Evolutionary conservation across 2,888 invertebrate genomes (phyloP).

Genomic region (Drosophila koepferae): DNA sequence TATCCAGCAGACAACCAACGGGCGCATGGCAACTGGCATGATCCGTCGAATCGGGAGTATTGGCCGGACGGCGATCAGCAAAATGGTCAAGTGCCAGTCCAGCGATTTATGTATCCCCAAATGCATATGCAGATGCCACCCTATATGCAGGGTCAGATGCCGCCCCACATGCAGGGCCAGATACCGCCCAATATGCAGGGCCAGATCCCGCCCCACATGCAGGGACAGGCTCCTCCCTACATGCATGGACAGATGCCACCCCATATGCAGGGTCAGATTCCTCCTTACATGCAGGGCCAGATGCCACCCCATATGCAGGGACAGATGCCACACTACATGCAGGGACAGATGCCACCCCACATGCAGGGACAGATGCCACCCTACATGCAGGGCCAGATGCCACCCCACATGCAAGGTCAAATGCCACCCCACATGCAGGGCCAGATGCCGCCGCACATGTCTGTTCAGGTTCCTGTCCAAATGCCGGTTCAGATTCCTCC

Average conservation of each 20-base stretch:
- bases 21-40: background rate
- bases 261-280: background rate
- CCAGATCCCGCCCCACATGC: constrained; percentile 1
- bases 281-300: background rate
- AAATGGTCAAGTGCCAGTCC: background rate
- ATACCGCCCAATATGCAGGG: background rate
- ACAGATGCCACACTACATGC: background rate
- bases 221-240: background rate
- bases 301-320: background rate
- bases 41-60: background rate
- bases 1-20: background rate
- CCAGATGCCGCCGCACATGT: background rate
- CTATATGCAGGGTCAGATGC: background rate
- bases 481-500: background rate
- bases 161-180: background rate
- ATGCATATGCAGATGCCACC: background rate
- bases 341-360: background rate
- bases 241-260: background rate
- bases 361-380: background rate
- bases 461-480: background rate
- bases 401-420: background rate
- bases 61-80: constrained; percentile 1
- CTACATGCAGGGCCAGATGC: background rate
- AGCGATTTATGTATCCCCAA: background rate
- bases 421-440: background rate